Evolutionary conservation across 2,113 vertebrate genomes (phyloP).

Genomic region (Fulmarus glacialis): DNA sequence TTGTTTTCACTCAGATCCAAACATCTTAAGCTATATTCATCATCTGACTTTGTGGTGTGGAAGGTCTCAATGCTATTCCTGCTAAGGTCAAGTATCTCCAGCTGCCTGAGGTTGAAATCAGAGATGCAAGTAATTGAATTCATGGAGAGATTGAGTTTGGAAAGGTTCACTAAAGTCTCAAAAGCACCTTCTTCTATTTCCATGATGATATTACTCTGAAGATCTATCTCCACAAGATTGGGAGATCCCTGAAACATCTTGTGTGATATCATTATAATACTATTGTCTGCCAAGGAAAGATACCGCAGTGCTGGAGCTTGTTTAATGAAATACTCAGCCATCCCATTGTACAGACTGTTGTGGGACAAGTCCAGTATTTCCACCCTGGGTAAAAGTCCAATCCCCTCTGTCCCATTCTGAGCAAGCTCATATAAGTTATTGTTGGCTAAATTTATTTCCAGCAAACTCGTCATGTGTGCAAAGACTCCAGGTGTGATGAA

Average conservation of each 20-base stretch:
- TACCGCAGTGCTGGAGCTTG: constrained; percentile 79
- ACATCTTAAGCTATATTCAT: constrained; percentile 74
- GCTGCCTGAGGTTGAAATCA: constrained; percentile 86
- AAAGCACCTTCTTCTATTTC: constrained; percentile 94
- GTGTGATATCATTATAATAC: constrained; percentile 84
- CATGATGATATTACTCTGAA: constrained; percentile 93
- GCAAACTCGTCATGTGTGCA: constrained; percentile 76
- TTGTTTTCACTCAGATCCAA: constrained; percentile 93
- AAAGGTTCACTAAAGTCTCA: constrained; percentile 78
- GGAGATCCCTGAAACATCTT: constrained; percentile 79
- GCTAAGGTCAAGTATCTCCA: constrained; percentile 88
- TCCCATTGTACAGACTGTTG: constrained; percentile 87
- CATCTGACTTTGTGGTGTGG: constrained; percentile 62
- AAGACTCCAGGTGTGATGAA: constrained; percentile 86
- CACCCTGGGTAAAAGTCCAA: constrained; percentile 80
- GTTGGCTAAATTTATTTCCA: constrained; percentile 85
- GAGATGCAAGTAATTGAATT: constrained; percentile 96
- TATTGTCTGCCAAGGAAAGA: constrained; percentile 88
- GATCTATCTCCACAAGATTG: constrained; percentile 78
- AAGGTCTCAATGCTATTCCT: constrained; percentile 92
- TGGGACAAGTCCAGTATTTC: constrained; percentile 85
- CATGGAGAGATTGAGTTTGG: constrained; percentile 88
- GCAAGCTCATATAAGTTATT: constrained; percentile 82
- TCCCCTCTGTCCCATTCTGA: constrained; percentile 54
- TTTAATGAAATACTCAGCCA: constrained; percentile 83